Evolutionary conservation across 2,113 vertebrate species (phyloP).

Genomic region (Eptesicus fuscus): DNA sequence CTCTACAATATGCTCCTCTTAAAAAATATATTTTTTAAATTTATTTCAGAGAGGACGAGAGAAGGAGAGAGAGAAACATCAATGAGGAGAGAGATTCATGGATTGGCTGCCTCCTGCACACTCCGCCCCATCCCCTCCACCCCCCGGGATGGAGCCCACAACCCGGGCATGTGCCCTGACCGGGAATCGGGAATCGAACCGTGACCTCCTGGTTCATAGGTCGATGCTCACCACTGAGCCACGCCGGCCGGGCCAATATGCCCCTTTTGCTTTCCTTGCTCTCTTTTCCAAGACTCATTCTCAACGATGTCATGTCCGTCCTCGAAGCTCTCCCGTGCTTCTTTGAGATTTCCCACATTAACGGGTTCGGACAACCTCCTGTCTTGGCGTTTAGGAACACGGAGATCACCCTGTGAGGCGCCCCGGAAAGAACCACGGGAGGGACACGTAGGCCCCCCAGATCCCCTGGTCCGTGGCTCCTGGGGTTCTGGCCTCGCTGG

Average conservation of each 20-base stretch:
- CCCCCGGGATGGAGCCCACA: too few species aligned
- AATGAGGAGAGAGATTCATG: too few species aligned
- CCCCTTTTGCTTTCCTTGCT: background rate
- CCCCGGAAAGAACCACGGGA: background rate
- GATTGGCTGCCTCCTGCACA: too few species aligned
- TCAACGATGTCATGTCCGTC: background rate
- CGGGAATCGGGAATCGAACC: too few species aligned
- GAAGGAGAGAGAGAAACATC: too few species aligned
- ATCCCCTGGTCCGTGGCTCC: background rate
- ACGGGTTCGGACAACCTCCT: background rate
- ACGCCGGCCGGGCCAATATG: background rate
- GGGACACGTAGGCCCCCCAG: background rate
- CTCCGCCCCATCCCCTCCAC: accelerated
- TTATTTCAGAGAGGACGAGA: too few species aligned
- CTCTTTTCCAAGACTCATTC: background rate
- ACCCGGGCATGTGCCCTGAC: too few species aligned
- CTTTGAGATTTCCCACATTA: background rate
- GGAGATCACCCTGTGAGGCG: background rate
- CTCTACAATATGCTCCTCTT: background rate
- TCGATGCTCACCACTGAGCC: too few species aligned
- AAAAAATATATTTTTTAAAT: too few species aligned
- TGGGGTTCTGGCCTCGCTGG: background rate
- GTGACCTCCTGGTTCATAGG: too few species aligned
- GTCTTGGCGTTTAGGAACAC: background rate
- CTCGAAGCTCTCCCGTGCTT: background rate